phyloP scores from a whole-genome alignment of 1,140 invertebrate genomes.

The Chrysoperla carnea region DNA sequence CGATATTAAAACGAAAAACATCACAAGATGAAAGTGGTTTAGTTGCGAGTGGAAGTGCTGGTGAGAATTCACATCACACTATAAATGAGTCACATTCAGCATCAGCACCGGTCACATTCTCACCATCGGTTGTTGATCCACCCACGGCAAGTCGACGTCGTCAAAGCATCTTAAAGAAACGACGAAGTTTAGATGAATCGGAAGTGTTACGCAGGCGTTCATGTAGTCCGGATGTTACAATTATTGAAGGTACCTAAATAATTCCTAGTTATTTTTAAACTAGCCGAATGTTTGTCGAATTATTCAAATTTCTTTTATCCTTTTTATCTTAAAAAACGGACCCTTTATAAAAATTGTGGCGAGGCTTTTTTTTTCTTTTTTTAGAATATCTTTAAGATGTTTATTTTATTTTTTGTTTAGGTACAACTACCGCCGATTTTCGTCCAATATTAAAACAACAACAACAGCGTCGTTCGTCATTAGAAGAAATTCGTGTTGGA shows the following conservation, averaged over 20 bases:
- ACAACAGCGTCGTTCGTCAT: slow-evolving; percentile 43
- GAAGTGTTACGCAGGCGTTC: slow-evolving; percentile 46
- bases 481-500: slow-evolving; percentile 41
- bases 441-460: slow-evolving; percentile 49
- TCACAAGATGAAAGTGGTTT: slow-evolving; percentile 34
- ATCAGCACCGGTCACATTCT: slow-evolving; percentile 44
- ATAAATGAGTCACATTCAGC: slow-evolving; percentile 26
- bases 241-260: slow-evolving; percentile 23
- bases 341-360: too few relatives aligned
- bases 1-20: slow-evolving; percentile 62
- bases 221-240: slow-evolving; percentile 45
- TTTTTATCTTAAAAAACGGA: too few relatives aligned
- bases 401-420: too few relatives aligned
- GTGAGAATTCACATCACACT: slow-evolving; percentile 8
- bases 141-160: slow-evolving; percentile 35
- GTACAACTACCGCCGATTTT: slow-evolving; percentile 20
- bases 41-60: slow-evolving; percentile 19
- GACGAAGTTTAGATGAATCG: slow-evolving; percentile 58
- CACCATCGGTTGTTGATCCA: slow-evolving; percentile 42
- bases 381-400: too few relatives aligned
- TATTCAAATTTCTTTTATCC: too few relatives aligned
- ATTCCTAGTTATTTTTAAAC: too few relatives aligned
- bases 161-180: slow-evolving; percentile 64
- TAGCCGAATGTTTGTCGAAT: too few relatives aligned
- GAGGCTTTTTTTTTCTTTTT: too few relatives aligned